Evolutionary conservation across 2,797 vertebrate species (phyloP).

Genomic region (Chanos chanos): DNA sequence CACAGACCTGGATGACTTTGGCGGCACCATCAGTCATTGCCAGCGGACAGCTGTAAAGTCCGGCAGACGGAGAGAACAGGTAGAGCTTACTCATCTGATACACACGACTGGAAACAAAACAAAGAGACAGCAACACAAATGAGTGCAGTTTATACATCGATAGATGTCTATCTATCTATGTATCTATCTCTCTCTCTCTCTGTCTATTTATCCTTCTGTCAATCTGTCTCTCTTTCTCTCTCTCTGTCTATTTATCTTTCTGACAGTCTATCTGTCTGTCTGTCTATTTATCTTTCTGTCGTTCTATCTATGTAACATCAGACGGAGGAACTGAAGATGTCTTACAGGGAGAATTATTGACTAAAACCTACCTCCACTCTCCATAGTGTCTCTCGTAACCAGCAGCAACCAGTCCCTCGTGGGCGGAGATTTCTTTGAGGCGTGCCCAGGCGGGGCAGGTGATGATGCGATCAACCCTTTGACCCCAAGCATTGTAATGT

Average conservation of each 20-base stretch:
- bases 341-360: too few relatives aligned
- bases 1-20: constrained; percentile 83
- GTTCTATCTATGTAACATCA: too few relatives aligned
- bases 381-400: constrained; percentile 74
- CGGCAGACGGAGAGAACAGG: constrained; percentile 75
- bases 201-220: too few relatives aligned
- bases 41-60: constrained; percentile 78
- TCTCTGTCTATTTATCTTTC: too few relatives aligned
- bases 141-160: too few relatives aligned
- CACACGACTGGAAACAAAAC: constrained; percentile 69
- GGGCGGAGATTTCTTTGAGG: constrained; percentile 73
- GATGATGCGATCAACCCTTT: constrained; percentile 67
- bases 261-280: too few relatives aligned
- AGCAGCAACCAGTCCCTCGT: constrained; percentile 74
- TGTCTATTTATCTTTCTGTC: too few relatives aligned
- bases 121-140: constrained; percentile 13
- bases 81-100: constrained; percentile 85
- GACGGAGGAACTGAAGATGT: too few relatives aligned
- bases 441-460: constrained; percentile 75
- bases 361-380: constrained; percentile 71
- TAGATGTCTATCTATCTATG: too few relatives aligned
- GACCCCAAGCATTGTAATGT: constrained; percentile 74
- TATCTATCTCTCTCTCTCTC: too few relatives aligned
- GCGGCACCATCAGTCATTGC: constrained; percentile 91
- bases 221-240: too few relatives aligned